phyloP scores from a whole-genome alignment of 2,888 invertebrate genomes.

The Oscheius sp. region DNA sequence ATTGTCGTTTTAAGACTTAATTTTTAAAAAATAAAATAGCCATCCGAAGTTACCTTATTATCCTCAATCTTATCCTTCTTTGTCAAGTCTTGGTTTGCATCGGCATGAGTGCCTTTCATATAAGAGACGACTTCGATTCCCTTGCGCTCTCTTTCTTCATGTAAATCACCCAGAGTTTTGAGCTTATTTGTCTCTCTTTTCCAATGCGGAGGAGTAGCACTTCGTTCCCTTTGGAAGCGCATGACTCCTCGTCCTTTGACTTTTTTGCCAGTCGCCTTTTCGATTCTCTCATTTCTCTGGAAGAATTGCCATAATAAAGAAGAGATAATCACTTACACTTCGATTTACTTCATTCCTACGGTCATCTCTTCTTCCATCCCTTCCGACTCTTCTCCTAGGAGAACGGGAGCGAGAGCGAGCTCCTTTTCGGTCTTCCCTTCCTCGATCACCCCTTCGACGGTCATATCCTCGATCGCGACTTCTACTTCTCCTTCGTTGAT shows the following conservation, averaged over 20 bases:
- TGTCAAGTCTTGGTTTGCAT: slow-evolving; percentile 21
- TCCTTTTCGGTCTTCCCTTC: not conserved
- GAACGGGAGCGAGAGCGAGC: not conserved
- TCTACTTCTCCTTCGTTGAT: not conserved
- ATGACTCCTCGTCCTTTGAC: slow-evolving; percentile 25
- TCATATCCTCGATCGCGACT: slow-evolving; percentile 6
- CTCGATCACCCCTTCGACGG: slow-evolving; percentile 1
- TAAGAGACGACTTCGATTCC: slow-evolving; percentile 3
- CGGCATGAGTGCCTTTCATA: slow-evolving; percentile 25
- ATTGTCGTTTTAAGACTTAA: too few species aligned
- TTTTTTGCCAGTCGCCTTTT: slow-evolving; percentile 20
- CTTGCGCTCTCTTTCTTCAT: slow-evolving; percentile 14
- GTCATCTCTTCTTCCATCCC: not conserved
- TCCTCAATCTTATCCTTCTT: slow-evolving; percentile 3
- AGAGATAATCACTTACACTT: not conserved
- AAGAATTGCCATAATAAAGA: not conserved
- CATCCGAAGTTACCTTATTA: not conserved
- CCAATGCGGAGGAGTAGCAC: slow-evolving; percentile 31
- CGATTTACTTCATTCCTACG: not conserved
- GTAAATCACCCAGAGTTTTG: slow-evolving; percentile 25
- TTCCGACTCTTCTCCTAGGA: slow-evolving; percentile 2
- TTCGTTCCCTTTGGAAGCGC: slow-evolving; percentile 23
- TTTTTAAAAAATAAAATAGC: not conserved
- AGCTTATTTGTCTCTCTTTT: slow-evolving; percentile 23
- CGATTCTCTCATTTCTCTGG: slow-evolving; percentile 19